phyloP scores from a whole-genome alignment of 2,113 vertebrate genomes.

The Rallus limicola region DNA sequence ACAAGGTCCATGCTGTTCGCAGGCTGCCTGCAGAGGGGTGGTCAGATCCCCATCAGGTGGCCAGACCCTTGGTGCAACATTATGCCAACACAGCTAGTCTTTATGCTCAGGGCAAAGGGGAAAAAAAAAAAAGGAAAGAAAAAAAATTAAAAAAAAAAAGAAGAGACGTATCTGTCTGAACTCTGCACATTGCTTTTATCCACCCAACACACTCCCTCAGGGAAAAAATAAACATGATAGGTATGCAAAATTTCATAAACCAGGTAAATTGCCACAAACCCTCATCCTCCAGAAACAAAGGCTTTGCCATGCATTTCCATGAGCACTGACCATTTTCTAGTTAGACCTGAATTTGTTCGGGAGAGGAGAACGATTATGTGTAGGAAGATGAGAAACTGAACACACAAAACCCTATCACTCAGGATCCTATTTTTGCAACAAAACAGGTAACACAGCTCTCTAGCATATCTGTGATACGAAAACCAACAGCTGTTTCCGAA shows the following conservation, averaged over 20 bases:
- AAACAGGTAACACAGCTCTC: neutral
- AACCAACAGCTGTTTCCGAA: neutral
- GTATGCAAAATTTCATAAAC: neutral
- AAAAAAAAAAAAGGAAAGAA: too few relatives aligned
- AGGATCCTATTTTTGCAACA: neutral
- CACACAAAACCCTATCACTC: neutral
- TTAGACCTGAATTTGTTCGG: neutral
- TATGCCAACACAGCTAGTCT: neutral
- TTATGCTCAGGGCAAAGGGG: neutral
- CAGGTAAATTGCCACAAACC: neutral
- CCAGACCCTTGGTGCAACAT: neutral
- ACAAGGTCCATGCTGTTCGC: neutral
- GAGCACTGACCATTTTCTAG: neutral
- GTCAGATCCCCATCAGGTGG: neutral
- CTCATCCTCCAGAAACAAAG: conserved; percentile 13
- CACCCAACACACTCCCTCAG: neutral
- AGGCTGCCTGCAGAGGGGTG: neutral
- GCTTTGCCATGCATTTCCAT: neutral
- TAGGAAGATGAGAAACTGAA: neutral
- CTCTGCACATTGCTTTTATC: neutral
- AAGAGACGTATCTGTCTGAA: neutral
- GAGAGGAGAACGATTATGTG: neutral
- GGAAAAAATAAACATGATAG: neutral
- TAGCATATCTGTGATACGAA: neutral
- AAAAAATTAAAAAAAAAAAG: too few relatives aligned